Percentiles rank a stretch among this genome's conserved stretches.
Conservation (phyloP, 2,113 vertebrate genomes). For the Phasianus colchicus region DNA sequence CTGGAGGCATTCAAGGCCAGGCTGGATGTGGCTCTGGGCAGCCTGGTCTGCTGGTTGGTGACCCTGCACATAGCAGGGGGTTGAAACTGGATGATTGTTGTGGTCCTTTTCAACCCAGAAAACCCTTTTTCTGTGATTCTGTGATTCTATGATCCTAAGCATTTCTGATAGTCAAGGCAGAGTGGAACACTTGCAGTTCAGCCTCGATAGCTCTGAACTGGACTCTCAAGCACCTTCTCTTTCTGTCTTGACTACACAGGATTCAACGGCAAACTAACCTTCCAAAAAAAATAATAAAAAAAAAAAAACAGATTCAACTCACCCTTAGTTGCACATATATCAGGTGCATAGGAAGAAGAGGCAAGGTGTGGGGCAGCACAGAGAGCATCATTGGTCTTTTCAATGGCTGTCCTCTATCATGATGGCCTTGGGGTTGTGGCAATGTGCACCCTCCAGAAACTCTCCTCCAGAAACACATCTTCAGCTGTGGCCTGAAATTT, state of each 20-base stretch:
- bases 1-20: too few species aligned
- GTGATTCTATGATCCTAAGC: neutral
- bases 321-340: neutral
- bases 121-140: too few species aligned
- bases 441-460: neutral
- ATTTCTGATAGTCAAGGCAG: neutral
- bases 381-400: neutral
- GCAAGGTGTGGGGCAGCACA: neutral
- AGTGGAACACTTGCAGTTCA: neutral
- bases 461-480: too few species aligned
- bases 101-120: too few species aligned
- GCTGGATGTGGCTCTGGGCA: too few species aligned
- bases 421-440: neutral
- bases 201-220: neutral
- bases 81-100: too few species aligned
- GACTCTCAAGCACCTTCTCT: neutral
- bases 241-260: neutral
- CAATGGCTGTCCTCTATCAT: neutral
- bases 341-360: accelerated
- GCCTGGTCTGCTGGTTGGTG: too few species aligned
- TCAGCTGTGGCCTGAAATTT: neutral
- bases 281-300: neutral
- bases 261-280: neutral
- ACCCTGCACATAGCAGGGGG: too few species aligned
- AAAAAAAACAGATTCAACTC: neutral